These are phyloP conservation scores for Halcyon smyrnensis DNA, from an alignment of 2,797 vertebrate genomes.

Conservation along the genomic window DNA sequence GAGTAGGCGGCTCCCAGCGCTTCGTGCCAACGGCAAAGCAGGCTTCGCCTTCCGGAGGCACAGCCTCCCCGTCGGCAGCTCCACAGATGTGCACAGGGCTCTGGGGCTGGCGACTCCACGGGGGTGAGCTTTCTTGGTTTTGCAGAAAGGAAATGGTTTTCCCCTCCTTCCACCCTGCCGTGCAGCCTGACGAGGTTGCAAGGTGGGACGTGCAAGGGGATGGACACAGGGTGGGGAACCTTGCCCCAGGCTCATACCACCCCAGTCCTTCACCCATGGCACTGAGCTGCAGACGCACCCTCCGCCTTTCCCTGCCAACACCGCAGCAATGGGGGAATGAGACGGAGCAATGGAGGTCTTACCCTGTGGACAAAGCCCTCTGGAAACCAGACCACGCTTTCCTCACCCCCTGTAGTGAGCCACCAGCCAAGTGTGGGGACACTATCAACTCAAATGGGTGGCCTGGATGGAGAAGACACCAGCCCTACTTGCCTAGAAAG, in stretches of 20 bases:
- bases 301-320: neutral
- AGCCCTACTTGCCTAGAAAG: neutral
- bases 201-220: neutral
- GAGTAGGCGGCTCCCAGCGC: conserved; percentile 49
- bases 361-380: neutral
- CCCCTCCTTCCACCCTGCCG: neutral
- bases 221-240: neutral
- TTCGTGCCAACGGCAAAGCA: conserved; percentile 46
- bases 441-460: neutral
- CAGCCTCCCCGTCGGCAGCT: conserved; percentile 40
- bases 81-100: conserved; percentile 12
- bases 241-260: neutral
- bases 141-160: conserved; percentile 49
- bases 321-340: rapidly evolving
- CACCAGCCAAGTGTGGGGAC: rapidly evolving
- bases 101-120: neutral
- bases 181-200: neutral
- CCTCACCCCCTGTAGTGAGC: neutral
- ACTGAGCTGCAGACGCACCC: rapidly evolving
- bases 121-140: neutral
- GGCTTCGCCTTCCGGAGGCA: conserved; percentile 61
- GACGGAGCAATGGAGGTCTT: rapidly evolving
- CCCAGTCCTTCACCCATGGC: neutral
- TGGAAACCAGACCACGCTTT: neutral
- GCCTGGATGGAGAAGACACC: neutral